Evolutionary conservation across 2,113 vertebrate species (phyloP).

Genomic region (Chionis minor): DNA sequence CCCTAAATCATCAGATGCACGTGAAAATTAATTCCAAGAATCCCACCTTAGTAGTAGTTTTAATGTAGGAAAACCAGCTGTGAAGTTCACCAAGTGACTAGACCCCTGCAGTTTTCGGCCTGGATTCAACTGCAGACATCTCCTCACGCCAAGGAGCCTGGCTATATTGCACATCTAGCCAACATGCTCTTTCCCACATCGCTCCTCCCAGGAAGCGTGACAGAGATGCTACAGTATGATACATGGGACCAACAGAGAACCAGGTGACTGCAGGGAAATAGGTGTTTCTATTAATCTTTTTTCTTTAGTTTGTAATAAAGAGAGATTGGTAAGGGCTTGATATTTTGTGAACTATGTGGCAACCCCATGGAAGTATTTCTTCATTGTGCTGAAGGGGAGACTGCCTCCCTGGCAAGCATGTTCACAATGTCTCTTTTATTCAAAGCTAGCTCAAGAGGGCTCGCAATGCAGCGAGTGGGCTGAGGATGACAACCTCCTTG

Average conservation of each 20-base stretch:
- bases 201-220: not conserved
- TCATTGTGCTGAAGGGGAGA: not conserved
- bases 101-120: not conserved
- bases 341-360: not conserved
- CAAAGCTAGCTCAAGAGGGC: not conserved
- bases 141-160: not conserved
- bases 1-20: not conserved
- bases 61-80: not conserved
- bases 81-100: not conserved
- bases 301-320: not conserved
- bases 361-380: not conserved
- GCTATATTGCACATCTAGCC: not conserved
- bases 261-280: not conserved
- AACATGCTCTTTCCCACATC: not conserved
- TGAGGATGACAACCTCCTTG: not conserved
- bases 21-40: not conserved
- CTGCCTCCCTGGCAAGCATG: not conserved
- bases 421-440: constrained; percentile 9
- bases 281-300: not conserved
- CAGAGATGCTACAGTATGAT: not conserved
- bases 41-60: not conserved
- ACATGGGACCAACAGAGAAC: not conserved
- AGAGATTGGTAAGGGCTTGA: not conserved
- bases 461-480: constrained; percentile 1
- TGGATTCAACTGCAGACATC: not conserved